Evolutionary conservation across 2,113 vertebrate genomes (phyloP).

Genomic region (Setophaga coronata): DNA sequence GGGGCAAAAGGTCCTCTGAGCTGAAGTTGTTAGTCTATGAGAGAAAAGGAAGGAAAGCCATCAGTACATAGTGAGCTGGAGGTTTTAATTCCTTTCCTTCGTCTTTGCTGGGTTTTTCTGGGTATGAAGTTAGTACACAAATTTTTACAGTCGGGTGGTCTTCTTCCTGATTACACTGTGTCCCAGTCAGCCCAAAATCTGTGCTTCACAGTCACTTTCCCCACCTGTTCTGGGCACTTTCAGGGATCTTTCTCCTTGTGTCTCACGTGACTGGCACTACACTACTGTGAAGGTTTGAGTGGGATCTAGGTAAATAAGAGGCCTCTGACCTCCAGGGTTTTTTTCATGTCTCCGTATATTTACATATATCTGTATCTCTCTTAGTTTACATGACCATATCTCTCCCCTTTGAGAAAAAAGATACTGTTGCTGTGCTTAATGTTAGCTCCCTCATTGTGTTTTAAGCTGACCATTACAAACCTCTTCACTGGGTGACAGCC

Average conservation of each 20-base stretch:
- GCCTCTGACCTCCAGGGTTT: not conserved
- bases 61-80: not conserved
- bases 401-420: not conserved
- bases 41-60: not conserved
- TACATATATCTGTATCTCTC: not conserved
- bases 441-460: not conserved
- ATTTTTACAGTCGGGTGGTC: not conserved
- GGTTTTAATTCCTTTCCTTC: not conserved
- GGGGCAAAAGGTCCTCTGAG: not conserved
- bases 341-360: not conserved
- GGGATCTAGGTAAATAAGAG: not conserved
- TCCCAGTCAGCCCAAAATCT: not conserved
- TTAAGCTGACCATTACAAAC: not conserved
- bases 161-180: not conserved
- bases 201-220: not conserved
- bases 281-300: not conserved
- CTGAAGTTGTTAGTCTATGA: not conserved
- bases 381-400: not conserved
- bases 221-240: not conserved
- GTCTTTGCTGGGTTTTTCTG: not conserved
- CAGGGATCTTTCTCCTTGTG: not conserved
- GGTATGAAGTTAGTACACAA: not conserved
- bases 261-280: rapidly evolving
- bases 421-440: not conserved
- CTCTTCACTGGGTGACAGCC: not conserved